Conservation (phyloP, 2,797 vertebrate species). For the Periophthalmus magnuspinnatus region DNA sequence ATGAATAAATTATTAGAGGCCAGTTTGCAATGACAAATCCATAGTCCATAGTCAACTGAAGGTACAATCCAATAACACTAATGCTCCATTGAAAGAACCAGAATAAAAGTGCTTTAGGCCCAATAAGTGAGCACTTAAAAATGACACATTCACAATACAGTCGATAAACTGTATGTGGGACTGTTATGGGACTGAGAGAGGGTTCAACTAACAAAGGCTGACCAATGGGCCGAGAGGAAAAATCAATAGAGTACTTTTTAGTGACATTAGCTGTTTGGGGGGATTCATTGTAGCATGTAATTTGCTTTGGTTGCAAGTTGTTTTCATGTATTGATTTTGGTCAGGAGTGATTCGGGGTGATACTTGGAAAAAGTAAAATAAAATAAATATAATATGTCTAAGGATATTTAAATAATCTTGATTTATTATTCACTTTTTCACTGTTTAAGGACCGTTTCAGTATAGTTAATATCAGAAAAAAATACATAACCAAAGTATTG, state of each 20-base stretch:
- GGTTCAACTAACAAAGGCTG: background rate
- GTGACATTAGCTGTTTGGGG: background rate
- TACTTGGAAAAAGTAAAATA: too few species aligned
- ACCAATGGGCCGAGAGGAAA: background rate
- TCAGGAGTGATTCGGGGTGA: too few species aligned
- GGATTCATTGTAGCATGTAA: background rate
- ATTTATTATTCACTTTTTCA: too few species aligned
- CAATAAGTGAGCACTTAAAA: constrained; percentile 22
- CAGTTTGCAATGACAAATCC: constrained; percentile 19
- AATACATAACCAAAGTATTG: too few species aligned
- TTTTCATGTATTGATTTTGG: background rate
- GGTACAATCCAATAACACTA: constrained; percentile 35
- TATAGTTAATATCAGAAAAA: too few species aligned
- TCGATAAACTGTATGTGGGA: constrained; percentile 21
- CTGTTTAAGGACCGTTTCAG: too few species aligned
- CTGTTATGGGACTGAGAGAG: background rate
- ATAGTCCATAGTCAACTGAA: constrained; percentile 31
- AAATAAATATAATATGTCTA: too few species aligned
- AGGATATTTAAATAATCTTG: too few species aligned
- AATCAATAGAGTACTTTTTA: background rate
- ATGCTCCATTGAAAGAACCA: constrained; percentile 30
- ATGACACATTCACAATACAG: background rate
- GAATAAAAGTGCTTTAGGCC: constrained; percentile 14
- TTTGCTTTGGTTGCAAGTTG: background rate
- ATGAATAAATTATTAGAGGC: constrained; percentile 10